Evolutionary conservation across 2,113 vertebrate genomes (phyloP), one percentile per base, ranked within the genome.

Genomic region (Pelobates fuscus): DNA sequence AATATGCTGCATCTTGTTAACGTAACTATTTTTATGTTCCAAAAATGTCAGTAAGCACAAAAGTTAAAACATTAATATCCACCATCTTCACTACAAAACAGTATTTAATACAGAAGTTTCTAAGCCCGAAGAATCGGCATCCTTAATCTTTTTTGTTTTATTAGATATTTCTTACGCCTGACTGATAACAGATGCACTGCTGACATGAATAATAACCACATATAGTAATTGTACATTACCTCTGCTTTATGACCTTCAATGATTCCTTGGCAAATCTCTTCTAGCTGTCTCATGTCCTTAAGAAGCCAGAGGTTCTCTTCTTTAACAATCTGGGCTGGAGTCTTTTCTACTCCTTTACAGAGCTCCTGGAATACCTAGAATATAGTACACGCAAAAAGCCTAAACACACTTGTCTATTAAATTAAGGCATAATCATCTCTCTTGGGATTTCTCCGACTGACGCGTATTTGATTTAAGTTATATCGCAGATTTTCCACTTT

Each of bases 301-400:
- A 98, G 82, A 15, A 95, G 84, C 17, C 89, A 89, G 68, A 98
- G 85, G 74, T 94, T 83, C 89, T 91, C 89, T 68, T 96, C 92
- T 65, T 89, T 83, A 66, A 97, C 87, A 3, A 98, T 93, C 82
- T 94, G 89, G 2, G 26, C 44, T 1, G 94, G 90, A 0, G 83
- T 86, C 85, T 92, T 95, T 10, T 91, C 92, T 11, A 90, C 23
- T 15, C 80, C 86, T 64, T 83, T 92, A 93, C 96, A 98, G 88
- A 99, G 82, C 55, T 90, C 87, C 0, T 62, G 74, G 23, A 93
- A 78, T 64, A 93, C 92, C 92, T 93, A 64, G 15, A 80, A 58
- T 70, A 67, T 57, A 72, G 43, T 71, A 27, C 0, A 43, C 54
- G 29, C 15, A 55, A 49, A 0, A 27, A 58, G 0, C 20, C 62